Evolutionary conservation across 92 coral and sea anemone genomes (phyloP), one percentile per base, ranked within the genome.

Genomic region (Phymanthus crucifer): DNA sequence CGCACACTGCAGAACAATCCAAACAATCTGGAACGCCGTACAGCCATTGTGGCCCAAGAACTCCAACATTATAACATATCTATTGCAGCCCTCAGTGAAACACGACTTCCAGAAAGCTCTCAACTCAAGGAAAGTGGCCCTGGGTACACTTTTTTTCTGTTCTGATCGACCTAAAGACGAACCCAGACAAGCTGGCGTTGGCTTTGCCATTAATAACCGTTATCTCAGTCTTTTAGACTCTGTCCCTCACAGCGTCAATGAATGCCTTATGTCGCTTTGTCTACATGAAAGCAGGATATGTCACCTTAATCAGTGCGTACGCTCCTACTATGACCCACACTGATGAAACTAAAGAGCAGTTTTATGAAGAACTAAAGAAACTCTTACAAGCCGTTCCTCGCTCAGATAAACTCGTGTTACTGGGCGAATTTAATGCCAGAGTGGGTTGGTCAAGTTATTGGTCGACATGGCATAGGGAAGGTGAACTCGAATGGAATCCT

Each of bases 361-460:
- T 85, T 83, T 85, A 81, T 71, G 54, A 58, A 69, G 38, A 45
- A 0, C 68, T 83, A 40, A 38, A 74, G 12, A 36, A 52, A 16
- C 72, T 57, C 16, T 48, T 79, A 24, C 13, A 24, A 24, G n/a
- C 1, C 21, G 27, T 54, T 16, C 64, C 64, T 6, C 0, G 0
- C 21, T 21, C 1, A 16, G 64, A 54, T 24, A 54, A 70, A 75
- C 73, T 83, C 27, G 40, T 75, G 7, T 16, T 81, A 19, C 34
- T 72, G 43, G 85, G 80, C 23, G 83, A 86, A 17, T 74, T 86
- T 61, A 86, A 86, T 81, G 82, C 82, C 40, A 72, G 80, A 72
- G 90, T 81, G 75, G 86, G 80, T 56, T 56, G n/a, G n/a, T n/a
- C n/a, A n/a, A 66, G 90, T 68, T 66, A 11, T 86, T 14, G 90